These are phyloP conservation scores for Hemithea aestivaria DNA, from an alignment of 2,888 invertebrate species.

Conservation along the genomic window DNA sequence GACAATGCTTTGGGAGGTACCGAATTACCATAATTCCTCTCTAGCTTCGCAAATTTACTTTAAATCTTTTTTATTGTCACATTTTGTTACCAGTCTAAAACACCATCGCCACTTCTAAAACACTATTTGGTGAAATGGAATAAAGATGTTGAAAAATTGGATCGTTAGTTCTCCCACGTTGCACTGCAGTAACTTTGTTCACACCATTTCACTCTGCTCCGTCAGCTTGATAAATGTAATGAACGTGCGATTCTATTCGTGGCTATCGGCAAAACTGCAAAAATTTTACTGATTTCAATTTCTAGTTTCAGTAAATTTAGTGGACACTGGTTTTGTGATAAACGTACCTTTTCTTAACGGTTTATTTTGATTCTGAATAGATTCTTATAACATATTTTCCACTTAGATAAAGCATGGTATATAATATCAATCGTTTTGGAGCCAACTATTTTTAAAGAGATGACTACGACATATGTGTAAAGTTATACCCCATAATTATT, in stretches of 20 bases:
- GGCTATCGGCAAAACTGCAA: too few species aligned
- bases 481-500: too few species aligned
- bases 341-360: too few species aligned
- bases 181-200: slow-evolving; percentile 10
- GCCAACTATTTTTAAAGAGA: too few species aligned
- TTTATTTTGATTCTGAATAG: too few species aligned
- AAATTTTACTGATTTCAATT: too few species aligned
- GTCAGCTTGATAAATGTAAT: slow-evolving; percentile 9
- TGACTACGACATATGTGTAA: too few species aligned
- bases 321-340: too few species aligned
- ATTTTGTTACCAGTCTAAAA: slow-evolving; percentile 27
- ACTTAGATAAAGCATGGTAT: too few species aligned
- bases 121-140: slow-evolving; percentile 21
- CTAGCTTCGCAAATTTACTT: slow-evolving; percentile 8
- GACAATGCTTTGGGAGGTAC: slow-evolving; percentile 48
- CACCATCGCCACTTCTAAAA: slow-evolving; percentile 22
- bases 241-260: background rate
- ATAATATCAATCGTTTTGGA: too few species aligned
- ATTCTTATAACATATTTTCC: too few species aligned
- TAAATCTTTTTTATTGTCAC: slow-evolving; percentile 25
- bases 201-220: slow-evolving; percentile 8
- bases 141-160: slow-evolving; percentile 26
- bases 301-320: too few species aligned
- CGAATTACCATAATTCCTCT: slow-evolving; percentile 56
- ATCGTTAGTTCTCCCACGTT: slow-evolving; percentile 22